A percentile compares a stretch with the other conserved stretches of the same genome.
phyloP scores from a whole-genome alignment of 2,113 vertebrate species.

The Mohoua ochrocephala region DNA sequence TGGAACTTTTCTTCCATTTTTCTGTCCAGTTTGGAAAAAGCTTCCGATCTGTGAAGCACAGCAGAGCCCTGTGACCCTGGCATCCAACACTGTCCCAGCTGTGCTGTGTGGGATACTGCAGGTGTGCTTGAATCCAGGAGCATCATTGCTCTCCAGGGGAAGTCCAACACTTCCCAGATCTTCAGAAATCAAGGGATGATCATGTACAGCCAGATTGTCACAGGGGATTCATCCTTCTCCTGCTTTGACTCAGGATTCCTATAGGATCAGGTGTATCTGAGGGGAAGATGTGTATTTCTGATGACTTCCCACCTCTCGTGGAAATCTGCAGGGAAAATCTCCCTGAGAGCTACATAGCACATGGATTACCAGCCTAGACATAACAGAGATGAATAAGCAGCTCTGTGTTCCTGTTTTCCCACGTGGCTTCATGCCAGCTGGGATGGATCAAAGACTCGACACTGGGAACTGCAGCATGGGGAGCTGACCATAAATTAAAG shows the following conservation, averaged over 20 bases:
- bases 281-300: not conserved
- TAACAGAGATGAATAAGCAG: not conserved
- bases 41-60: not conserved
- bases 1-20: not conserved
- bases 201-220: not conserved
- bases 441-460: not conserved
- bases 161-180: not conserved
- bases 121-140: not conserved
- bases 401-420: not conserved
- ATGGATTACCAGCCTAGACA: not conserved
- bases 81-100: accelerated
- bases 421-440: not conserved
- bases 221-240: not conserved
- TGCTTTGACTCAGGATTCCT: not conserved
- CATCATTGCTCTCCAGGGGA: not conserved
- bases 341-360: not conserved
- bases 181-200: not conserved
- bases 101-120: accelerated
- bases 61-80: not conserved
- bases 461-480: not conserved
- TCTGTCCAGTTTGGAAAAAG: not conserved
- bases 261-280: not conserved
- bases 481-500: not conserved
- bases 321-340: not conserved
- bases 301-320: not conserved